Conservation (phyloP, 2,888 invertebrate species). For the Omphaloscelis lunosa region DNA sequence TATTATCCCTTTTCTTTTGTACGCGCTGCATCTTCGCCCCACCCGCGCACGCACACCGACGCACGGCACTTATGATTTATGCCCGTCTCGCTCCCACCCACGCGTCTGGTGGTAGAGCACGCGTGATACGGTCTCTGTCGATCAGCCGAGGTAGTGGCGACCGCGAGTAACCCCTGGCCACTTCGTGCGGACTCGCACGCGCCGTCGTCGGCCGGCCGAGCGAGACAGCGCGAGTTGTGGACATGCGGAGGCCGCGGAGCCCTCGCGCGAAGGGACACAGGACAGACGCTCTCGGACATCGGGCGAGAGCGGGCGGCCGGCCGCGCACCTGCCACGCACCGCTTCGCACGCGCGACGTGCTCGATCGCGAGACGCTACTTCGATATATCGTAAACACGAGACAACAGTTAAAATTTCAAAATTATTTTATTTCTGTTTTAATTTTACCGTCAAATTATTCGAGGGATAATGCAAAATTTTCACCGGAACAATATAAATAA, state of each 20-base stretch:
- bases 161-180: conserved; percentile 91
- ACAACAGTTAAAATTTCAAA: conserved; percentile 72
- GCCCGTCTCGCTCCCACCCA: conserved; percentile 81
- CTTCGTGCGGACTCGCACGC: conserved; percentile 90
- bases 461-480: conserved; percentile 60
- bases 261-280: conserved; percentile 90
- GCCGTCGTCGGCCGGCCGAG: conserved; percentile 89
- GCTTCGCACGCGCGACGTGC: conserved; percentile 85
- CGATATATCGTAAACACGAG: conserved; percentile 83
- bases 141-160: conserved; percentile 87
- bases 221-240: conserved; percentile 87
- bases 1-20: conserved; percentile 91
- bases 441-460: conserved; percentile 57
- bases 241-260: conserved; percentile 88
- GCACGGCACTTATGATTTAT: conserved; percentile 87
- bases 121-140: conserved; percentile 84
- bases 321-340: conserved; percentile 87
- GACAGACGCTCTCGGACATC: conserved; percentile 91
- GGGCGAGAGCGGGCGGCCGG: conserved; percentile 91
- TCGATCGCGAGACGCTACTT: conserved; percentile 83
- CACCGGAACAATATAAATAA: conserved; percentile 66
- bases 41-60: conserved; percentile 91
- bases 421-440: conserved; percentile 64
- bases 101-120: conserved; percentile 71
- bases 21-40: conserved; percentile 90